Evolutionary conservation across 2,797 vertebrate species (phyloP), one percentile per base, ranked within the genome.

Genomic region (Lagodon rhomboides): DNA sequence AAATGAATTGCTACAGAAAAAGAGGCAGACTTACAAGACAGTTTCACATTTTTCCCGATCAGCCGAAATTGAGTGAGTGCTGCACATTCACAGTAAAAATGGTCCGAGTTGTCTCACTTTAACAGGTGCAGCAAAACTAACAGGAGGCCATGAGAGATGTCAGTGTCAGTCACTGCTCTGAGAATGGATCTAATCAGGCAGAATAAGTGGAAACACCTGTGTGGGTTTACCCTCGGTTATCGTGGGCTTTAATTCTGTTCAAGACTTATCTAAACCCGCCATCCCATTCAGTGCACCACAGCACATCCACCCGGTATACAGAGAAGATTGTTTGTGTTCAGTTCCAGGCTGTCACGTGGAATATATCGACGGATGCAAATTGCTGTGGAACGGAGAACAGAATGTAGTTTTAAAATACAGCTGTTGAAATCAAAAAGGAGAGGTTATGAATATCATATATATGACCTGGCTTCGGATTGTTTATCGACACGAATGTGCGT

Each of bases 381-480:
- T 2, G 15, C 10, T n/a, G 9, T 22, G 44, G 44, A 4, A 9
- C 3, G 4, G 3, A 9, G 22, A 25, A 27, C 30, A 17, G 23
- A 30, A 44, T 30, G 4, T 30, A 25, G 20, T 11, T 50, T 54
- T 51, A 10, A 56, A 17, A 16, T 62, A 50, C 15, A 51, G 63
- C 68, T 50, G 17, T 38, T 68, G 50, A 53, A 61, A 47, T 53
- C 17, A 63, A 46, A 75, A 75, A 30, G 18, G 18, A 70, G 16
- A 79, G 3, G 18, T 43, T 66, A 64, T 80, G 68, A 69, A 79
- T 79, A 10, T 38, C 38, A 38, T 60, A 59, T 85, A 38, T 11
- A 38, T 44, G 30, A 82, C 59, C 20, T 63, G 18, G 17, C 27
- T 69, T 47, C 11, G 17, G 47, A 12, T 77, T 76, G 70, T 77